Evolutionary conservation across 2,888 invertebrate genomes (phyloP).

Genomic region (Bursaphelenchus okinawaensis): DNA sequence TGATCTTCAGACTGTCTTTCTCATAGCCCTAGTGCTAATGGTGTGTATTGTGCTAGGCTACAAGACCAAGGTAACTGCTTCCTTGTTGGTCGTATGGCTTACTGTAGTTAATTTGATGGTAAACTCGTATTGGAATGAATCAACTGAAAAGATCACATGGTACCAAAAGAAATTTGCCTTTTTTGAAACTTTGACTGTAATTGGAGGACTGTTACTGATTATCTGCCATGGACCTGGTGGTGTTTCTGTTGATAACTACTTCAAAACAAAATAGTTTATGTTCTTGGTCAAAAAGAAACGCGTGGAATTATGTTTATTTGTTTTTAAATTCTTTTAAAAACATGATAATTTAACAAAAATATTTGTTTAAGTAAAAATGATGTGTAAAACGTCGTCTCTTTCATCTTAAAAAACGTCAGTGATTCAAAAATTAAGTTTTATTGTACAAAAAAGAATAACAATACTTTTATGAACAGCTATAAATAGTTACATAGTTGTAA

Average conservation of each 20-base stretch:
- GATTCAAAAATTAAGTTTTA: too few species aligned
- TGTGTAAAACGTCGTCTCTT: too few species aligned
- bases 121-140: background rate
- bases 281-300: too few species aligned
- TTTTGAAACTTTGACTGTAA: background rate
- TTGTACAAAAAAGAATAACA: too few species aligned
- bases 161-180: too few species aligned
- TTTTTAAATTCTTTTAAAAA: too few species aligned
- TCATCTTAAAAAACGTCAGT: too few species aligned
- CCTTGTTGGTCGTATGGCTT: background rate
- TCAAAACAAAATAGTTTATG: conserved; percentile 1
- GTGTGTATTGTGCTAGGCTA: background rate
- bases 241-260: background rate
- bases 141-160: background rate
- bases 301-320: too few species aligned
- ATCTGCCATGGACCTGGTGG: background rate
- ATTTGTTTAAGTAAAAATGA: too few species aligned
- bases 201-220: conserved; percentile 30
- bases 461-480: too few species aligned
- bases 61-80: background rate
- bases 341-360: too few species aligned
- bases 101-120: background rate
- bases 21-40: background rate
- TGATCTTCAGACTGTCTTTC: background rate
- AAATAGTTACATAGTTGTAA: too few species aligned